Evolutionary conservation across 2,888 invertebrate genomes (phyloP).

Genomic region (Drosophila subquinaria): DNA sequence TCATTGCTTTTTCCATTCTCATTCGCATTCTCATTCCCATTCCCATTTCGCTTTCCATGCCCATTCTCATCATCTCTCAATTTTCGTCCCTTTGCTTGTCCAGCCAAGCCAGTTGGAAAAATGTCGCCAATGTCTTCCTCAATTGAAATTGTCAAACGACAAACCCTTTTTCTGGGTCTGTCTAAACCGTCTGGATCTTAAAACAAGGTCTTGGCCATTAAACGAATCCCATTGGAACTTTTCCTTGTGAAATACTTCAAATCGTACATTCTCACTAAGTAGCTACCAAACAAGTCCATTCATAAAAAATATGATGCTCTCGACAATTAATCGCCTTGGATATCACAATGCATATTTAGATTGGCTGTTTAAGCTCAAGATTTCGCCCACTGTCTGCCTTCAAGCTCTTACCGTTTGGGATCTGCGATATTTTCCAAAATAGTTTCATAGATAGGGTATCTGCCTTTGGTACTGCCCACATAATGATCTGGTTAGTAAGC

Average conservation of each 20-base stretch:
- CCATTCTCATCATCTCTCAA: conserved; percentile 45
- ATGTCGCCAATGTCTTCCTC: conserved; percentile 42
- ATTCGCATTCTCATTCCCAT: conserved; percentile 7
- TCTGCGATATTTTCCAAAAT: no score
- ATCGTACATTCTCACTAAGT: not conserved
- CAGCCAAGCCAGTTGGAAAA: conserved; percentile 40
- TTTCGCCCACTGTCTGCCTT: no score
- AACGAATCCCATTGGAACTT: not conserved
- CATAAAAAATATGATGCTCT: not conserved
- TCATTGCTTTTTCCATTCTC: conserved; percentile 22
- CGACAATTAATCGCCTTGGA: not conserved
- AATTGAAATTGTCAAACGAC: conserved; percentile 33
- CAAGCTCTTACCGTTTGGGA: no score
- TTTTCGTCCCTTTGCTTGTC: conserved; percentile 47
- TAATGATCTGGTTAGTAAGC: no score
- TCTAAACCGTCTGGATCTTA: conserved; percentile 3
- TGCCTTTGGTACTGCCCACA: no score
- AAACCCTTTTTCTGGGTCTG: conserved; percentile 32
- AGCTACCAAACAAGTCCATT: not conserved
- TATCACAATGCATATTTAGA: not conserved
- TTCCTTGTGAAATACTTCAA: not conserved
- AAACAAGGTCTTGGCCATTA: conserved; percentile 19
- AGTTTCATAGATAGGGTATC: no score
- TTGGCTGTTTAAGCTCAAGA: no score
- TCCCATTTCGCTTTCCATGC: conserved; percentile 5